Conservation (phyloP, 2,797 vertebrate species). For the Triplophysa yarkandensis region DNA sequence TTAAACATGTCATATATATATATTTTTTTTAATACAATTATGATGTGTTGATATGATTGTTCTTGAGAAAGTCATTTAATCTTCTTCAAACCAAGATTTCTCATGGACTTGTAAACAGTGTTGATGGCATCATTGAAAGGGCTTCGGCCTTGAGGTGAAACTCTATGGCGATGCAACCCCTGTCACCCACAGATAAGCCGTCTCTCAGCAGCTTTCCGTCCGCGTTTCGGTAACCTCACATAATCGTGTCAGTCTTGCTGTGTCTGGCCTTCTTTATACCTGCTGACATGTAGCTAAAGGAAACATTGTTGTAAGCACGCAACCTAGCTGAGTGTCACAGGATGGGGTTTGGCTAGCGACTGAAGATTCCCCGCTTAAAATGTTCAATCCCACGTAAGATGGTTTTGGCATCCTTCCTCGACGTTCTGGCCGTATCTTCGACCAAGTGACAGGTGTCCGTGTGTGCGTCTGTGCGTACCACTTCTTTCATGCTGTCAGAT, state of each 20-base stretch:
- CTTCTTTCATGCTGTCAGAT: conserved; percentile 35
- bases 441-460: conserved; percentile 41
- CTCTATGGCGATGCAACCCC: conserved; percentile 4
- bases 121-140: neutral
- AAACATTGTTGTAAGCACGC: conserved; percentile 17
- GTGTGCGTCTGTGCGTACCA: neutral
- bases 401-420: conserved; percentile 17
- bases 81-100: no score
- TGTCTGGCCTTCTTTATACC: conserved; percentile 25
- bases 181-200: conserved; percentile 38
- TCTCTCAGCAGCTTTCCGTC: conserved; percentile 1
- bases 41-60: no score
- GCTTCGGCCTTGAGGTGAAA: conserved; percentile 31
- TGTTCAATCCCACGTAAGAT: neutral
- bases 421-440: conserved; percentile 41
- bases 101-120: conserved; percentile 59
- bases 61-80: no score
- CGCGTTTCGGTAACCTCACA: conserved; percentile 8
- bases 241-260: conserved; percentile 25
- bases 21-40: no score
- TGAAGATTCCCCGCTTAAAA: conserved; percentile 31
- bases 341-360: conserved; percentile 31
- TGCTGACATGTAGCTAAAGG: conserved; percentile 42
- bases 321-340: conserved; percentile 27
- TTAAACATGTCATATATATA: no score